Base-by-base conservation (phyloP, 2,797 vertebrate genomes). In the Mormyrus proboscirostris region DNA sequence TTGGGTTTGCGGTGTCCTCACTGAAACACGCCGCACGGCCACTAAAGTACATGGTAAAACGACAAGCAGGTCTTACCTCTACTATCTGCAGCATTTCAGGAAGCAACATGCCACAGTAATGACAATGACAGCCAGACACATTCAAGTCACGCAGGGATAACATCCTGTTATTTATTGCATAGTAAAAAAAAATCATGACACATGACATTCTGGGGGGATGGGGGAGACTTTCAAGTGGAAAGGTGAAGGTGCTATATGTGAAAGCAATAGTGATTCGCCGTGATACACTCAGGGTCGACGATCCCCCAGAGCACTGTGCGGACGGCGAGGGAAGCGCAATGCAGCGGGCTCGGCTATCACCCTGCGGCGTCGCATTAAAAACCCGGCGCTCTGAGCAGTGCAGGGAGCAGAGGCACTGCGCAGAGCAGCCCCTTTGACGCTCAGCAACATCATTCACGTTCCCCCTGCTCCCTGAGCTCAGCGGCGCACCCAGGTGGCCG, bases 91-190 rank as follows among this genome's bases (percentile, higher is more conserved):
- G 14, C 22, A 22, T 89, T 41, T 86, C 62, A 65, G 62, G 62
- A 25, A 29, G 25, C 62, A 65, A 29, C 62, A 65, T 5, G 10
- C 14, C 14, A 55, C 14, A 19, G 53, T 25, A 50, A 87, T 29
- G 86, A 86, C 25, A 3, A 49, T 65, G 65, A 47, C 85, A 53
- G 65, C 55, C 47, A 29, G 51, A 50, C 9, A 12, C n/a, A 55
- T 38, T 14, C 85, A 79, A 89, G 44, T 59, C 33, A 38, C 89
- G 53, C 69, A 87, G 50, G 33, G 89, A 88, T 89, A 82, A 87
- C 69, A 89, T 89, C 22, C 62, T 82, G 51, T 89, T 84, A 59
- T 73, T 87, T 79, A 69, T 53, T 29, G 44, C 25, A 14, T 50
- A 1, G 22, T 86, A 6, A 19, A 55, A 29, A 25, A 19, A 19